Percentiles rank a stretch among this genome's conserved stretches.
phyloP scores from a whole-genome alignment of 2,113 vertebrate species.

The Mellivora capensis region DNA sequence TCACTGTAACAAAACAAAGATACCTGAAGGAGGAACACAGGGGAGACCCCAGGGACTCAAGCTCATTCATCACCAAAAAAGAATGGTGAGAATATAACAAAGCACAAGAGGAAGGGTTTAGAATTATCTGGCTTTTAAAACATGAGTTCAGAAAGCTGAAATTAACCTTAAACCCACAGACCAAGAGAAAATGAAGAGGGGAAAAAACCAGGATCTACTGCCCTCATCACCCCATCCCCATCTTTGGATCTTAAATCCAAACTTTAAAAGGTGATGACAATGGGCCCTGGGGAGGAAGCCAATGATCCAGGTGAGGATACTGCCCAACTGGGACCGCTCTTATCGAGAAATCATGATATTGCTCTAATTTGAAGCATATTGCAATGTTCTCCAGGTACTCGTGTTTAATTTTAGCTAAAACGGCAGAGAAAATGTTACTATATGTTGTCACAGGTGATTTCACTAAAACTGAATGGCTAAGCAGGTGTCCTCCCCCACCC shows the following conservation, averaged over 20 bases:
- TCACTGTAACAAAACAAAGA: background rate
- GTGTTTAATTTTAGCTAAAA: slow-evolving; percentile 3
- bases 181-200: background rate
- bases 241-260: background rate
- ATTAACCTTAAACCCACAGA: background rate
- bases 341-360: background rate
- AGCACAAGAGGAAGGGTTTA: too few relatives aligned
- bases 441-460: background rate
- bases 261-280: background rate
- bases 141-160: background rate
- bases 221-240: background rate
- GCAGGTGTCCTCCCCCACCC: background rate
- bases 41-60: background rate
- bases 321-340: background rate
- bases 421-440: background rate
- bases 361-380: background rate
- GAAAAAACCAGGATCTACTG: background rate
- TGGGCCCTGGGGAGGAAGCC: background rate
- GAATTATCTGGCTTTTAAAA: background rate
- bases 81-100: background rate
- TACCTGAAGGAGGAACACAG: background rate
- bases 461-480: background rate
- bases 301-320: background rate
- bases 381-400: background rate
- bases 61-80: background rate